Base-by-base conservation (phyloP, 2,113 vertebrate genomes). In the Embiotoca jacksoni region DNA sequence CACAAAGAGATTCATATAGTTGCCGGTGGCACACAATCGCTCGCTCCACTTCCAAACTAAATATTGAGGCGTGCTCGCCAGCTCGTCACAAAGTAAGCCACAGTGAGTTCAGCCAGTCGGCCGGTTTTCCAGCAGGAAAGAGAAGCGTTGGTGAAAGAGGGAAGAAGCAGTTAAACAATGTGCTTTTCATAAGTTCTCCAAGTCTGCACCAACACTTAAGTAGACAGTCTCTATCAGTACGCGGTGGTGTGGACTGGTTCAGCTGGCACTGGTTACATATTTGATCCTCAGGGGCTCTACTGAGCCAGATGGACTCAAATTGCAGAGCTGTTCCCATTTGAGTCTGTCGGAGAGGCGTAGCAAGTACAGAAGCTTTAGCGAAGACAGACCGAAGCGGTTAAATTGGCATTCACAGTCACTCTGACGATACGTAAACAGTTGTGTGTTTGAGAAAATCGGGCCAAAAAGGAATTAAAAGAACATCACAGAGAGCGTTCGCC, bases 221-320 rank as follows among this genome's bases (percentile, higher is more conserved):
- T 8, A 41, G 39, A 23, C 23, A 41, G 41, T 44, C 13, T 44
- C 41, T 33, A 41, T 5, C n/a, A 61, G 58, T 41, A 54, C 41
- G 16, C 7, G 7, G 31, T 10, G 1, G 8, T 41, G 39, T 54
- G 58, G 23, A 0, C 37, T 32, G 16, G 10, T 60, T 80, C 35
- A 71, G 50, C 32, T 57, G 33, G 62, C 56, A 68, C 54, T 31
- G 49, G 41, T 13, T 44, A 44, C 41, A 44, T 11, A 44, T 64
- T 53, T 71, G 14, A 61, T 59, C 35, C 39, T 5, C 5, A 54
- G 69, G 3, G 13, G 36, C 33, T 66, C 3, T 7, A 0, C 15
- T 23, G 32, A 66, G 66, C 79, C 36, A 74, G 53, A 37, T 68
- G 77, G 74, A 39, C 75, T 78, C 35, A 50, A 31, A 56, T 61